Evolutionary conservation across 2,888 invertebrate species (phyloP), one percentile per base, ranked within the genome.

Genomic region (Lysandra bellargus): DNA sequence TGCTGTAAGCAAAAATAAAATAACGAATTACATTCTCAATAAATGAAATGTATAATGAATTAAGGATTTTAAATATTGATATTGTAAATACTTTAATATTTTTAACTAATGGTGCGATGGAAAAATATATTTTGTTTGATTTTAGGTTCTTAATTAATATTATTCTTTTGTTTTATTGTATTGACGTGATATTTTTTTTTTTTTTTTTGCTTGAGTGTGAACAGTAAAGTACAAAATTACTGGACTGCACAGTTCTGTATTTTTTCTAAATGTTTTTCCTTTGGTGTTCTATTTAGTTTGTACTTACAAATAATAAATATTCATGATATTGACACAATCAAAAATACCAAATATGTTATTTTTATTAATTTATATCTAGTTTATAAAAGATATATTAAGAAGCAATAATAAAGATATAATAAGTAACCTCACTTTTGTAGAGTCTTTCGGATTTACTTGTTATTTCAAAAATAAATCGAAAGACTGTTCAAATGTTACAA

Each of bases 331-430:
- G 30, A 6, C 30, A 69, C 69, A 5, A 69, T 33, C 23, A 64
- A 64, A 12, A 69, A 69, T 69, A 69, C 69, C 69, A 33, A 69
- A 69, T 69, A 69, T 64, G 64, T 64, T 0, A 64, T 30, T 64
- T 64, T 30, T 7, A 64, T 64, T 7, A 30, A 64, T 64, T 64
- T 3, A 30, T 30, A 12, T 12, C 9, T 64, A 30, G 17, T 17
- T 53, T 17, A 17, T 57, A 57, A 57, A 57, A 57, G 17, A 17
- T 57, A 14, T 53, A 33, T 33, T 33, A 14, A 53, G 53, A 14
- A 53, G 3, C 12, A 53, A 12, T 4, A n/a, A n/a, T n/a, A n/a
- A n/a, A n/a, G n/a, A n/a, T n/a, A n/a, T n/a, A n/a, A 37, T 37
- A 44, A 4, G 4, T 17, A 57, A 57, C 57, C 17, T 17, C 57